phyloP scores from a whole-genome alignment of 2,113 vertebrate genomes.

The crab-eating macaque (Macaca fascicularis) region T2T-MFA8v1.1 NC_088386.1:74795501-74796000 shows the following conservation, averaged over 20 bases:
- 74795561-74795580: not conserved
- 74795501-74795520: not conserved
- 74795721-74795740: not conserved
- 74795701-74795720: not conserved
- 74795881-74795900: not conserved
- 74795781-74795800: not conserved
- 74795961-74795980: not conserved
- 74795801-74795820: not conserved
- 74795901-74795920: not conserved
- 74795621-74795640: not conserved
- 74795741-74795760: not conserved
- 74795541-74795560: not conserved
- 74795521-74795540: conserved; percentile 10
- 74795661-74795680: not conserved
- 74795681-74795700: not conserved
- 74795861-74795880: not conserved
- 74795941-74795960: not conserved
- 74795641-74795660: not conserved
- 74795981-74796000: not conserved
- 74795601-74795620: not conserved
- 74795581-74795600: not conserved
- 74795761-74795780: not conserved
- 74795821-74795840: not conserved
- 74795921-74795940: not conserved
- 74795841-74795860: not conserved